Evolutionary conservation across 1,140 invertebrate species (phyloP).

Genomic region (Tetramorium parvispinum): DNA sequence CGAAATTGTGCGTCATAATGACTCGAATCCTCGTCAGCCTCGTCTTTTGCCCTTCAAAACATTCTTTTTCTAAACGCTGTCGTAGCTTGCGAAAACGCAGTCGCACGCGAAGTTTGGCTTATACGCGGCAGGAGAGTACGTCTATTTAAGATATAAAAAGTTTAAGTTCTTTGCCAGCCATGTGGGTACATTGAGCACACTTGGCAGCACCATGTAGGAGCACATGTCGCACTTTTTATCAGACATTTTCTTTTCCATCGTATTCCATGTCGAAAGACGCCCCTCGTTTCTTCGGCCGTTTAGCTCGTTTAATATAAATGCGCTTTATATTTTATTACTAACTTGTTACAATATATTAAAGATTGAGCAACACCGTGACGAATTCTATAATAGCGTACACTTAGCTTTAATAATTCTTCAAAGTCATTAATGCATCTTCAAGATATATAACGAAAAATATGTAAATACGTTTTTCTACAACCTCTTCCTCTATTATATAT

Average conservation of each 20-base stretch:
- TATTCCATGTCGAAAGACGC: slow-evolving; percentile 25
- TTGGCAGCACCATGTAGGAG: slow-evolving; percentile 67
- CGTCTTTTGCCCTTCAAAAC: neutral
- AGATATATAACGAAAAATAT: neutral
- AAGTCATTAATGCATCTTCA: neutral
- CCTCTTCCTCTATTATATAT: neutral
- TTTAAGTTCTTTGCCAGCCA: slow-evolving; percentile 69
- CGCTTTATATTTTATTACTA: slow-evolving; percentile 49
- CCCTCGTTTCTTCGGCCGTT: slow-evolving; percentile 39
- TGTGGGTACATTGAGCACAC: slow-evolving; percentile 72
- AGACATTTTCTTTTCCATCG: slow-evolving; percentile 63
- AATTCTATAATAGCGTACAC: slow-evolving; percentile 18
- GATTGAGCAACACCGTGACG: slow-evolving; percentile 31
- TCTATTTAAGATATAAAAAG: slow-evolving; percentile 55
- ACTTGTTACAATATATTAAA: neutral
- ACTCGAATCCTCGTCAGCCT: slow-evolving; percentile 19
- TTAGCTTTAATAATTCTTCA: neutral
- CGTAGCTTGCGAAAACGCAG: slow-evolving; percentile 66
- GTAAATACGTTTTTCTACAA: neutral
- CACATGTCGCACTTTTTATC: slow-evolving; percentile 73
- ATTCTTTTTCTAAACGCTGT: slow-evolving; percentile 51
- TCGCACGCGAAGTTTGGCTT: slow-evolving; percentile 68
- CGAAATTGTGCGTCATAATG: slow-evolving; percentile 28
- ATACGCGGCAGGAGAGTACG: slow-evolving; percentile 70
- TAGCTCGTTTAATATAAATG: slow-evolving; percentile 31